Evolutionary conservation across 2,113 vertebrate genomes (phyloP), one percentile per base, ranked within the genome.

Genomic region (Eolophus roseicapilla): DNA sequence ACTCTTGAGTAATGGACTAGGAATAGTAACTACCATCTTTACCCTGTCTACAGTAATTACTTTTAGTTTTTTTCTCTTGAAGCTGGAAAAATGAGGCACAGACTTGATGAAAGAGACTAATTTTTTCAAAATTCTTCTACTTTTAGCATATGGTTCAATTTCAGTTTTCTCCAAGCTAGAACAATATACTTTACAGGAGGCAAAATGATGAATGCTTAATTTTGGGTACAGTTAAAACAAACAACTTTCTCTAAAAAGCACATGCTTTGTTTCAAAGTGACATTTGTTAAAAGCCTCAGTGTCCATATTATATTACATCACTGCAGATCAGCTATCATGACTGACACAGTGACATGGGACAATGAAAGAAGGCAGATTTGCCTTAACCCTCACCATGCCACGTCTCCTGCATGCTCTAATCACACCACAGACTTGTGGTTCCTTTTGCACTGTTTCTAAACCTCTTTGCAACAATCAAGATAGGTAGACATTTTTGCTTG

Each of bases 211-310:
- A 95, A 95, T 73, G 87, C 90, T 78, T n/a, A 12, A 71, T 93
- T 96, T 91, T 20, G 82, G 71, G 81, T 83, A 89, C 78, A 60
- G 71, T 84, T 93, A 86, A 96, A 93, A 91, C 93, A 96, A 94
- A 95, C 92, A 96, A 87, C 95, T 97, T 93, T 95, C 93, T 43
- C 91, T 44, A 20, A 60, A 84, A 84, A 90, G 95, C 95, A 95
- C 65, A 68, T 81, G 95, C 55, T 90, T 79, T 84, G 63, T 44
- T 46, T 95, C 95, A 92, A 76, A 93, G 86, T 93, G 93, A 93
- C 88, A 5, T 89, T 79, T 57, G 92, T 85, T 82, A 37, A 78
- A 85, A 95, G 76, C 76, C 57, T 73, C 35, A 25, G 52, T 84
- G 86, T 92, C 95, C 90, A 8, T 29, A 16, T 89, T 69, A 2